Evolutionary conservation across 2,113 vertebrate genomes (phyloP), one percentile per base, ranked within the genome.

Genomic region (Indicator indicator): DNA sequence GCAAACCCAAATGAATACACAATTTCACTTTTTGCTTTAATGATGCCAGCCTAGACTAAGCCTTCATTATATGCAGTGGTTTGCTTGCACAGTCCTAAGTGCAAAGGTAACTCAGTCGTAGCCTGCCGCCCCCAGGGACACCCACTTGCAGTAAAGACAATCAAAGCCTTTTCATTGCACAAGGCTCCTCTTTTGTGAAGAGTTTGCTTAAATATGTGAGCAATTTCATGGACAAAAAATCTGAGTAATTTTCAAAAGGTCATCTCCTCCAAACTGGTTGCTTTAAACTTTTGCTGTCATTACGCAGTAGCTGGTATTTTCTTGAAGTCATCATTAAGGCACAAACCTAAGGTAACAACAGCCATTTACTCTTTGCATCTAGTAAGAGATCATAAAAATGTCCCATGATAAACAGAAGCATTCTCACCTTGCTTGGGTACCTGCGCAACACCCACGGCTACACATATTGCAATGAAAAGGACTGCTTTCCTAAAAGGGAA

Each of bases 391-490:
- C 36, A 83, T 55, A 88, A 24, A 82, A 84, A 64, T 30, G 77
- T 60, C 55, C 40, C 44, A 2, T 56, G 89, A 69, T 11, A 50
- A 79, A 56, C 33, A 44, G 82, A 55, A 83, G 32, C 5, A 3
- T 89, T 87, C 98, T 98, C 95, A 98, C 98, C 98, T 98, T 95
- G 96, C 94, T 98, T 97, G 94, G 97, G 98, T 91, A 97, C 98
- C 97, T 98, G 97, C 97, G 97, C 97, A 97, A 97, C 95, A 95
- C 97, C 96, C 90, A 97, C 97, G 96, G 97, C 97, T 96, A 98
- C 91, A 96, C 99, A 99, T 99, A 98, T 95, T 97, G 98, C 97
- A 97, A 99, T 97, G 96, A 98, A 98, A 96, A 98, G 96, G 94
- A 99, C 89, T 95, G 97, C 97, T 98, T 98, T 99, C 99, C 99